Conservation (phyloP, 2,888 invertebrate species). For the Drosophila robusta region DNA sequence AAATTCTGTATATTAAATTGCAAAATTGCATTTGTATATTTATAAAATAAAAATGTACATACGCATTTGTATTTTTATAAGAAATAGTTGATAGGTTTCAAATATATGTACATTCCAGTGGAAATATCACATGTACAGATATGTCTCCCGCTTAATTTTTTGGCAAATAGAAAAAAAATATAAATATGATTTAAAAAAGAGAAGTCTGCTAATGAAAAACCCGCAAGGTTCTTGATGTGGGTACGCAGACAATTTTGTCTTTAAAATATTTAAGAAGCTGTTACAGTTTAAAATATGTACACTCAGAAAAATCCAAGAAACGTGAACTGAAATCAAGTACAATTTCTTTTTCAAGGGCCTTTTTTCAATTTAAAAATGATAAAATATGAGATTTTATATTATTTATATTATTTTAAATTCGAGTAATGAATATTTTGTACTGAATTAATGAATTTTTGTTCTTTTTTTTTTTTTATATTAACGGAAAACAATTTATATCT, state of each 20-base stretch:
- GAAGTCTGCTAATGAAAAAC: not conserved
- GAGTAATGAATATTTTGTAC: too few relatives aligned
- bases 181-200: slow-evolving; percentile 2
- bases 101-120: not conserved
- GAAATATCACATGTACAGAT: not conserved
- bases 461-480: too few relatives aligned
- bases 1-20: not conserved
- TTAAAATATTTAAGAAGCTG: not conserved
- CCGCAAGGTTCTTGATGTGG: not conserved
- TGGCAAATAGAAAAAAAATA: not conserved
- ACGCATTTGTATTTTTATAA: not conserved
- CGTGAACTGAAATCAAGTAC: not conserved
- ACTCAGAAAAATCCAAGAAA: not conserved
- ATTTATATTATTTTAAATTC: too few relatives aligned
- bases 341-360: too few relatives aligned
- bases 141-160: not conserved
- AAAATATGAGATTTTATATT: too few relatives aligned
- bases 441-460: too few relatives aligned
- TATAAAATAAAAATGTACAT: slow-evolving; percentile 10
- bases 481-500: too few relatives aligned
- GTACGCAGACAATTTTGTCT: too few relatives aligned
- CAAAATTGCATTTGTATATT: not conserved
- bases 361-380: too few relatives aligned
- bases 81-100: not conserved
- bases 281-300: not conserved